Evolutionary conservation across 2,113 vertebrate species (phyloP).

Genomic region (Mobula hypostoma): DNA sequence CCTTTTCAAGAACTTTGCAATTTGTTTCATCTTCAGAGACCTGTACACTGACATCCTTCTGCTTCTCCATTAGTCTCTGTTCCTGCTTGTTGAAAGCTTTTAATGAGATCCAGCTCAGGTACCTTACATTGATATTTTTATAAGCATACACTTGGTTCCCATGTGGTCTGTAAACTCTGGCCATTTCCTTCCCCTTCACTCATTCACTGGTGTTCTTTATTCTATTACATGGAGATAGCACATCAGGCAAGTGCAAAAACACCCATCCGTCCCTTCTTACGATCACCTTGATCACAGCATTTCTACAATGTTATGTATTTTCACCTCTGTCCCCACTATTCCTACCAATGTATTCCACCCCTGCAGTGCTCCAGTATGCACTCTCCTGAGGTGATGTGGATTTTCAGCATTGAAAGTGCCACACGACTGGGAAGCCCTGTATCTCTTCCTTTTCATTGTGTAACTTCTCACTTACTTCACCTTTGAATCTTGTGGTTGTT

Average conservation of each 20-base stretch:
- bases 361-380: not conserved
- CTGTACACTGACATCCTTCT: too few species aligned
- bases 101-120: not conserved
- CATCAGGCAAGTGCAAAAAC: not conserved
- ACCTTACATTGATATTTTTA: not conserved
- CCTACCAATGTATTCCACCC: too few species aligned
- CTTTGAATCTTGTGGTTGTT: not conserved
- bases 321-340: too few species aligned
- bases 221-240: not conserved
- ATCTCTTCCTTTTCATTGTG: not conserved
- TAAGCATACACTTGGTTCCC: not conserved
- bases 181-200: not conserved
- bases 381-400: not conserved
- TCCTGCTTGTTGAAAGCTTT: not conserved
- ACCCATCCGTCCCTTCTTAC: not conserved
- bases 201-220: not conserved
- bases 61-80: too few species aligned
- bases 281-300: not conserved
- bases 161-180: not conserved
- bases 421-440: not conserved
- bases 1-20: too few species aligned
- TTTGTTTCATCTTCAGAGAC: too few species aligned
- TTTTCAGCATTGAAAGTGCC: not conserved
- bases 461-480: not conserved
- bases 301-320: not conserved